These are phyloP conservation scores for Cephalopterus ornatus DNA, from an alignment of 2,113 vertebrate genomes.

Conservation along the genomic window DNA sequence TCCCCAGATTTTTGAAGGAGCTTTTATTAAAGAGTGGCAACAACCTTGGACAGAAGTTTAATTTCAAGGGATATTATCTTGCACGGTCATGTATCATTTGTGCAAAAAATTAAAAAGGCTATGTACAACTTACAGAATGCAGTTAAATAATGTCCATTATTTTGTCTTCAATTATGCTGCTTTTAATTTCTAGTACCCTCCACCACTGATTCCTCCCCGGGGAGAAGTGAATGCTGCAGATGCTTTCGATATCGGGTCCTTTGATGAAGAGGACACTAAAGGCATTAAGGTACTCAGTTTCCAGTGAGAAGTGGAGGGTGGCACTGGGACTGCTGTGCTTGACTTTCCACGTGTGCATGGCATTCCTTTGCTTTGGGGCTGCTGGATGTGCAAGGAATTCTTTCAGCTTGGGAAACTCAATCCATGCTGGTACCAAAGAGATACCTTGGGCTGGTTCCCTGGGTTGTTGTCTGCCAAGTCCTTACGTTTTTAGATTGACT, in stretches of 20 bases:
- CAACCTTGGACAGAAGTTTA: neutral
- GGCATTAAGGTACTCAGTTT: constrained; percentile 88
- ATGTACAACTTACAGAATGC: neutral
- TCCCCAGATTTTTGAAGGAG: accelerated
- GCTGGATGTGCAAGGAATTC: neutral
- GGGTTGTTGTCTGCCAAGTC: neutral
- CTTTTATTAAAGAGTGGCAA: neutral
- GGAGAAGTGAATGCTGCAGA: constrained; percentile 98
- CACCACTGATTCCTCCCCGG: constrained; percentile 92
- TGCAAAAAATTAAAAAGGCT: neutral
- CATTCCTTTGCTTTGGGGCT: neutral
- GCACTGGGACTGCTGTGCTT: neutral
- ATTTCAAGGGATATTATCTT: neutral
- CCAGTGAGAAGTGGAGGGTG: neutral
- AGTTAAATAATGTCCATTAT: neutral
- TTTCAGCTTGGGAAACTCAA: neutral
- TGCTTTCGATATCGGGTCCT: constrained; percentile 97
- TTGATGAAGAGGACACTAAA: constrained; percentile 98
- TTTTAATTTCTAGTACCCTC: constrained; percentile 82
- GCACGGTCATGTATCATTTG: neutral
- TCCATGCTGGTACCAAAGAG: neutral
- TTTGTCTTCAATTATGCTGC: neutral
- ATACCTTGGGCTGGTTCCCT: neutral
- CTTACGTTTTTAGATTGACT: neutral
- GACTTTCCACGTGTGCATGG: neutral